Base-by-base conservation (phyloP, 1,140 invertebrate genomes). In the Globodera ellingtonae region DNA sequence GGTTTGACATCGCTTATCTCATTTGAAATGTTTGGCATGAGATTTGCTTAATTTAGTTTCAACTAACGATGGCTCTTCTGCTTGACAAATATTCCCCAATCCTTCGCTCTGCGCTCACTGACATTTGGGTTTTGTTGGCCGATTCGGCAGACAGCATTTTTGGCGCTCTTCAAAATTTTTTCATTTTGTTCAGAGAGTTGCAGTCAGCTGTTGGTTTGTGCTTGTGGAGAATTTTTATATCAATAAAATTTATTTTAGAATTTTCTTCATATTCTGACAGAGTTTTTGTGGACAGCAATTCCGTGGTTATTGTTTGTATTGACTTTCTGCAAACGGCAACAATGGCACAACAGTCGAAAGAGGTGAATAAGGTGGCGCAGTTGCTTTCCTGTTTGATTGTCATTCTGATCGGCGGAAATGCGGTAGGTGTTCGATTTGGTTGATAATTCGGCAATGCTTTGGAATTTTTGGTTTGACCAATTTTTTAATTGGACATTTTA, bases 121-220 rank as follows among this genome's bases (percentile, higher is more conserved):
- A 70, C 46, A 82, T 82, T 84, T 82, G 82, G 81, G 81, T 84
- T n/a, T 47, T 82, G 7, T 47, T 82, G 21, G 59, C 79, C 46
- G 79, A 79, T 8, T 80, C 81, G 13, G 81, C 81, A 21, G 80
- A 81, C n/a, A 81, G 76, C 59, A 69, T 67, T 48, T 81, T 72
- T 44, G 67, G 59, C 47, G 79, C 67, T 50, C 72, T 82, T 18
- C 83, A 74, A 18, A 50, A 21, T 4, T 82, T 81, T 47, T 76
- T 82, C 13, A n/a, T 44, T 8, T 18, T 84, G 46, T 84, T 84
- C 35, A 85, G 65, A 72, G 48, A 52, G 50, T 50, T 67, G 15
- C 79, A 47, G 24, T 15, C 21, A 46, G 44, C 46, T 50, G 44
- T 62, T 10, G 74, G 70, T 80, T 10, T 78, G 78, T 46, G 24